phyloP scores from a whole-genome alignment of 2,888 invertebrate genomes.

The Erannis defoliaria region DNA sequence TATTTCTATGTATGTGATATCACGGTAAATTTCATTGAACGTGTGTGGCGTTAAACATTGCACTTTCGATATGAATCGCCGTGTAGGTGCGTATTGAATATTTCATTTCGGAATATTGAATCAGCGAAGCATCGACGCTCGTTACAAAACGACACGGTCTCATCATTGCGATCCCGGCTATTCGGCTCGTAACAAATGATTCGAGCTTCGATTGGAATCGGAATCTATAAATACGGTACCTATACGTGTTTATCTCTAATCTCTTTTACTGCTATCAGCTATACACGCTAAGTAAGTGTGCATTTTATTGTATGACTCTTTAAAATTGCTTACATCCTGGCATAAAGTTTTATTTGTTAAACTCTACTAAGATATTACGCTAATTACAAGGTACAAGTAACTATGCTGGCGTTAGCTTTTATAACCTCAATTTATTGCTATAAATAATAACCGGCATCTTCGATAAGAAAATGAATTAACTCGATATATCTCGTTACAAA shows the following conservation, averaged over 20 bases:
- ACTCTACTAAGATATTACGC: slow-evolving; percentile 32
- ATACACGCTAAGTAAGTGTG: slow-evolving; percentile 14
- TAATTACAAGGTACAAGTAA: slow-evolving; percentile 38
- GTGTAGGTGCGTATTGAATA: slow-evolving; percentile 66
- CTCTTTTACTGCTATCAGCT: slow-evolving; percentile 32
- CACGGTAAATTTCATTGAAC: slow-evolving; percentile 45
- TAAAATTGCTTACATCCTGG: slow-evolving; percentile 36
- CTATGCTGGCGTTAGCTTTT: slow-evolving; percentile 36
- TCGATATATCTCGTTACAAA: slow-evolving; percentile 13
- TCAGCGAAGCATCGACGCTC: slow-evolving; percentile 50
- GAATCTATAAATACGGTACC: slow-evolving; percentile 37
- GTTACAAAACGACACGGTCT: slow-evolving; percentile 43
- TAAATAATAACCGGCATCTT: slow-evolving; percentile 28
- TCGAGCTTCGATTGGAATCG: slow-evolving; percentile 53
- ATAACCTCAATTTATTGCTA: slow-evolving; percentile 29
- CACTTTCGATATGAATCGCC: slow-evolving; percentile 62
- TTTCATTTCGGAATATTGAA: slow-evolving; percentile 74
- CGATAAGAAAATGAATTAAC: slow-evolving; percentile 10
- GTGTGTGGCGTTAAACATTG: slow-evolving; percentile 56
- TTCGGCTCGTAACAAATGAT: slow-evolving; percentile 50
- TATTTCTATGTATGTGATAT: slow-evolving; percentile 22
- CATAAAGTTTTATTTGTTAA: slow-evolving; percentile 35
- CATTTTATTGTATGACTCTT: slow-evolving; percentile 27
- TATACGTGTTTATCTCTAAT: slow-evolving; percentile 20
- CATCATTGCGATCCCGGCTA: slow-evolving; percentile 40